Base-by-base conservation (phyloP, 92 coral and sea anemone species). In the Palythoa grandis region DNA sequence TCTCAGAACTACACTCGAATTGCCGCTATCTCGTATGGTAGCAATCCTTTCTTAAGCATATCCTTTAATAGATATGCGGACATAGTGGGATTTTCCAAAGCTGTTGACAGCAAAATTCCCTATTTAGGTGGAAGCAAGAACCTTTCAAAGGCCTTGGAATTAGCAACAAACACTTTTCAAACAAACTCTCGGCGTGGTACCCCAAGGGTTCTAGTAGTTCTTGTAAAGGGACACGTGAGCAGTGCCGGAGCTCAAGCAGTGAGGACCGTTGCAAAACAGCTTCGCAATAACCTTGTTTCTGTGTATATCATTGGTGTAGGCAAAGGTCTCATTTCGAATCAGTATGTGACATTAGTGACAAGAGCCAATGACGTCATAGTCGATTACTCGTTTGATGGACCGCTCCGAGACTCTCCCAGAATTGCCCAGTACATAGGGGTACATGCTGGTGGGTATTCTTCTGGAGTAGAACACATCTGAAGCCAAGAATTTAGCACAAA, bases 281-380 rank as follows among this genome's bases (percentile, higher is more conserved):
- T 96, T 39, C 95, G 95, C 23, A 77, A 73, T 10, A 82, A 79
- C 40, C 93, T 91, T 29, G 91, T 94, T 43, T 77, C 89, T 38
- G 75, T 94, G 63, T 96, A 92, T 73, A 91, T 90, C 39, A 89
- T 96, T 63, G 93, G 92, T 40, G 87, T 93, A 40, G 94, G 94
- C 40, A 91, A 86, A 25, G 69, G 73, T 22, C 68, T 89, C 16
- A 88, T 88, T n/a, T 82, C 71, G 52, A 77, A 70, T 11, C 75
- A 74, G 15, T 67, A 92, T 24, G 77, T 19, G 17, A 82, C 75
- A 50, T 76, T 93, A 74, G 93, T 88, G 8, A 87, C 38, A 70
- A 86, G 77, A n/a, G 29, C 57, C 4, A 88, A 78, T 52, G 57
- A 89, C 60, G 68, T 93, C 79, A 92, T 92, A 43, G 52, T 85